Conservation (phyloP, 2,797 vertebrate species). For the Melanogrammus aeglefinus region DNA sequence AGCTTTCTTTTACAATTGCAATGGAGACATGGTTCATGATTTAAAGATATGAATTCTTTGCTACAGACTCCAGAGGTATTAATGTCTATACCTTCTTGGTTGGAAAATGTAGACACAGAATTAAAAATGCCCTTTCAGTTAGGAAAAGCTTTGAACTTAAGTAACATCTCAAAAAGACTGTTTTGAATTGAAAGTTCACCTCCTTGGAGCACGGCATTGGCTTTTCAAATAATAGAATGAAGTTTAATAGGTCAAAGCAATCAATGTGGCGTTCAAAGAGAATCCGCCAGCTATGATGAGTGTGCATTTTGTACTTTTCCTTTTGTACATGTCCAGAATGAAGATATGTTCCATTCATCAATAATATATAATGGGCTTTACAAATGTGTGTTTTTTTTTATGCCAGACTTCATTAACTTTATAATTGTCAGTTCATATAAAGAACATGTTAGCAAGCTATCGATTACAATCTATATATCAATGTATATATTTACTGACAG, state of each 20-base stretch:
- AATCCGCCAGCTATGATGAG: slow-evolving; percentile 86
- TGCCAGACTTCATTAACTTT: background rate
- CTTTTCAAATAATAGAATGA: slow-evolving; percentile 90
- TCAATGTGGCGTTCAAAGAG: slow-evolving; percentile 95
- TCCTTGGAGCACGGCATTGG: slow-evolving; percentile 80
- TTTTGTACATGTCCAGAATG: slow-evolving; percentile 84
- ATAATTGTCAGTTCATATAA: background rate
- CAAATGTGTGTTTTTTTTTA: background rate
- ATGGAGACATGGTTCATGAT: slow-evolving; percentile 61
- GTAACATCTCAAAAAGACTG: slow-evolving; percentile 83
- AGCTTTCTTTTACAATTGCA: slow-evolving; percentile 68
- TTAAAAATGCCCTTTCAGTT: slow-evolving; percentile 97
- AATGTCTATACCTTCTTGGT: slow-evolving; percentile 63
- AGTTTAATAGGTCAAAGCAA: slow-evolving; percentile 87
- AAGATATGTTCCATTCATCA: slow-evolving; percentile 69
- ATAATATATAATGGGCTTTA: background rate
- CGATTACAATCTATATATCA: background rate
- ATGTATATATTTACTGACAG: background rate
- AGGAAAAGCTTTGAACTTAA: slow-evolving; percentile 90
- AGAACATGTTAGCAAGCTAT: background rate
- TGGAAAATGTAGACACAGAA: slow-evolving; percentile 78
- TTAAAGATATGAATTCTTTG: slow-evolving; percentile 70
- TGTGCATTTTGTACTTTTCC: slow-evolving; percentile 81
- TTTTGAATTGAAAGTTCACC: slow-evolving; percentile 86
- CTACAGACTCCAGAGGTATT: slow-evolving; percentile 69